Conservation (phyloP, 2,113 vertebrate genomes). For the Cavia porcellus region DNA sequence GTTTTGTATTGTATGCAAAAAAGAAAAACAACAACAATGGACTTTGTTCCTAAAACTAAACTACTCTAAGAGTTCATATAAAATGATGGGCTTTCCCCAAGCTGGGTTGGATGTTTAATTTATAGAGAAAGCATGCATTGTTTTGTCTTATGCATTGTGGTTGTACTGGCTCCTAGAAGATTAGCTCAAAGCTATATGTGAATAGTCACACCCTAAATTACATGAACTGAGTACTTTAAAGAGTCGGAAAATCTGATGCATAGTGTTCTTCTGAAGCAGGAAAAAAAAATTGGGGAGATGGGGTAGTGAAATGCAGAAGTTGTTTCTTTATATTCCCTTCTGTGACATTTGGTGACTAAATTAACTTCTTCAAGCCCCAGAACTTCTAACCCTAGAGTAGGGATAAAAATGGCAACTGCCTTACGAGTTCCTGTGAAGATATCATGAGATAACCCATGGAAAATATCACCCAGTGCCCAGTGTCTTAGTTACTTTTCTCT, state of each 20-base stretch:
- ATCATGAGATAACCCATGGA: not conserved
- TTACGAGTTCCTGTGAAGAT: constrained; percentile 25
- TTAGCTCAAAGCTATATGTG: constrained; percentile 68
- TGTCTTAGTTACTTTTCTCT: not conserved
- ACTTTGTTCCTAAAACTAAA: constrained; percentile 47
- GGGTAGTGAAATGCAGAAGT: constrained; percentile 13
- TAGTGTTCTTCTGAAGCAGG: constrained; percentile 57
- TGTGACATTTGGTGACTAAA: not conserved
- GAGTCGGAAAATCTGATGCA: constrained; percentile 73
- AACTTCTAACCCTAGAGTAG: not conserved
- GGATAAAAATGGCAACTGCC: not conserved
- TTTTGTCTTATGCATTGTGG: constrained; percentile 5
- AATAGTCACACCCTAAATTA: constrained; percentile 68
- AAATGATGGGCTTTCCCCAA: constrained; percentile 35
- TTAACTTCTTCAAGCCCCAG: not conserved
- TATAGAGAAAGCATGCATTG: constrained; percentile 60
- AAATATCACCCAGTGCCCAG: not conserved
- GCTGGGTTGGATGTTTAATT: not conserved
- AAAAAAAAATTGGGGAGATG: constrained; percentile 6
- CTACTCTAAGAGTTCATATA: not conserved
- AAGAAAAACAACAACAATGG: not conserved
- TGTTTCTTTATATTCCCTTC: not conserved
- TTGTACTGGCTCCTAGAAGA: constrained; percentile 59
- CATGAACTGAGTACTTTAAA: constrained; percentile 44
- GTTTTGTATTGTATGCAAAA: not conserved